Evolutionary conservation across 2,113 vertebrate species (phyloP).

Genomic region (Zosterops japonicus): DNA sequence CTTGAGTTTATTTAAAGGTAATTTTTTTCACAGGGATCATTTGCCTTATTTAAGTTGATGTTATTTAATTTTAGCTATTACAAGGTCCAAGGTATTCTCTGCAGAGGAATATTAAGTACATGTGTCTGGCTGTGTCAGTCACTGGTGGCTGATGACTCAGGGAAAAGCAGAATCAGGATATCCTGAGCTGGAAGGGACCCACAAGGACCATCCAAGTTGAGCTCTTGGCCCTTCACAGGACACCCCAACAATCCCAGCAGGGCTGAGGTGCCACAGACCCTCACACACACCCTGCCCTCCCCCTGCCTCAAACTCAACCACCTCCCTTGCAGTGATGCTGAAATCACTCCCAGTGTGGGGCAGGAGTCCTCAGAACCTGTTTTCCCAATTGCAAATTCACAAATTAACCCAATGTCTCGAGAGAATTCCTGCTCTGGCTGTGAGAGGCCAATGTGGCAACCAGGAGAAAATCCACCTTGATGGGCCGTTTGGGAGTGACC

Average conservation of each 20-base stretch:
- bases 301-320: accelerated
- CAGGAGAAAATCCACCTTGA: neutral
- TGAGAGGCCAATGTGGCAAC: accelerated
- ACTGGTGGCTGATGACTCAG: neutral
- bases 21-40: neutral
- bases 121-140: neutral
- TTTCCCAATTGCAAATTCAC: neutral
- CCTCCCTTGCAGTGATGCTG: accelerated
- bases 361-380: neutral
- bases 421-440: neutral
- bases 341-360: neutral
- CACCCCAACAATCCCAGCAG: neutral
- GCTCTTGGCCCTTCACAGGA: neutral
- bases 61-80: neutral
- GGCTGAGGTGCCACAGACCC: neutral
- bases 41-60: neutral
- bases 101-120: neutral
- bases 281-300: neutral
- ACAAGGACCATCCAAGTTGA: accelerated
- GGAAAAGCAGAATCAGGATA: neutral
- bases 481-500: neutral
- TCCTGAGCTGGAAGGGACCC: neutral
- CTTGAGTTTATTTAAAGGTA: neutral
- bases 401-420: neutral
- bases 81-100: neutral